phyloP scores from a whole-genome alignment of 92 coral and sea anemone genomes.

The Desmophyllum pertusum region DNA sequence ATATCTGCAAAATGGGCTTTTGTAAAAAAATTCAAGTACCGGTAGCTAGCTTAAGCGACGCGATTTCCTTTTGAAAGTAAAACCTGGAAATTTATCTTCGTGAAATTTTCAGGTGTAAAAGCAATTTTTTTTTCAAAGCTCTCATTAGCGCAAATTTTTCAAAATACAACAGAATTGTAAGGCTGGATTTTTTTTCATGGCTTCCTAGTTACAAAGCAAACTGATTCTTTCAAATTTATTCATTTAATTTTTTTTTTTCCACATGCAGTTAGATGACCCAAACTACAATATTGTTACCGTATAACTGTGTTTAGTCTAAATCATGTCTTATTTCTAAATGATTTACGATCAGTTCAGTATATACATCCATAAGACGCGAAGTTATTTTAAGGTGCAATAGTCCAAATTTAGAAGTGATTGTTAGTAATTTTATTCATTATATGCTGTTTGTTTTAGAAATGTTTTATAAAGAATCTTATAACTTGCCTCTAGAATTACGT shows the following conservation, averaged over 20 bases:
- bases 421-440: not conserved
- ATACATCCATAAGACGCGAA: not conserved
- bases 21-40: conserved; percentile 21
- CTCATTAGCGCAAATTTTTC: not conserved
- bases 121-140: too few relatives aligned
- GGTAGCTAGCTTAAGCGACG: not conserved
- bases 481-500: not conserved
- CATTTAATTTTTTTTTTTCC: too few relatives aligned
- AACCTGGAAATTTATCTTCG: not conserved
- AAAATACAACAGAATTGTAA: not conserved
- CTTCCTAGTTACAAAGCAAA: not conserved
- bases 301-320: not conserved
- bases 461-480: not conserved
- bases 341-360: too few relatives aligned
- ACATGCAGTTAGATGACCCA: too few relatives aligned
- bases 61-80: not conserved
- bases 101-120: not conserved
- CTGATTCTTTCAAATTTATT: not conserved
- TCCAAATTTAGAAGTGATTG: not conserved
- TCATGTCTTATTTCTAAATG: not conserved
- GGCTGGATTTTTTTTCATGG: not conserved
- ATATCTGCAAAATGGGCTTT: conserved; percentile 8
- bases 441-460: not conserved
- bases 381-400: not conserved
- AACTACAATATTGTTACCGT: too few relatives aligned